Conservation (phyloP, 1,140 invertebrate genomes). For the Potamilus streckersoni region DNA sequence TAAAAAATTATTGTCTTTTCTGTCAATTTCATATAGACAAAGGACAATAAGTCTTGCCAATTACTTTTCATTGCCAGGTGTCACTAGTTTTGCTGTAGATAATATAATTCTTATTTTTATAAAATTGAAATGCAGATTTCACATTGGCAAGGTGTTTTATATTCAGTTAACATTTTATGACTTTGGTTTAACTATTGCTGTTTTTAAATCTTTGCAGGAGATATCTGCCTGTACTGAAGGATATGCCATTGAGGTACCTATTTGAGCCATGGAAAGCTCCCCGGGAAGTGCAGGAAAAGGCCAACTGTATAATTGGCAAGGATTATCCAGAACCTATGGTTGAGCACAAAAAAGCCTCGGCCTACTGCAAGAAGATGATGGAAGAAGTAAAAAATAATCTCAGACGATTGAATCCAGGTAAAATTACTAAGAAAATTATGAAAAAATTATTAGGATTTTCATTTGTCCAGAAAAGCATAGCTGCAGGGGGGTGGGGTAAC, state of each 20-base stretch:
- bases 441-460: not conserved
- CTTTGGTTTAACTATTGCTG: not conserved
- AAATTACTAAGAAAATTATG: not conserved
- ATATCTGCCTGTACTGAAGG: conserved; percentile 68
- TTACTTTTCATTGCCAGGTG: no score
- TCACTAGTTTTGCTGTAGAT: no score
- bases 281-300: conserved; percentile 63
- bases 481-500: not conserved
- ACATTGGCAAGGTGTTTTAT: no score
- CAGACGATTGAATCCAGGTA: conserved; percentile 22
- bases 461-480: no score
- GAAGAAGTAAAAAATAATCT: conserved; percentile 45
- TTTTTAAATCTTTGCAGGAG: conserved; percentile 52
- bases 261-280: conserved; percentile 72
- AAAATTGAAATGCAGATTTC: not conserved
- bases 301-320: conserved; percentile 68
- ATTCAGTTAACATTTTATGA: not conserved
- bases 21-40: no score
- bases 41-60: no score
- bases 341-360: conserved; percentile 63
- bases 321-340: conserved; percentile 70
- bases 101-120: not conserved
- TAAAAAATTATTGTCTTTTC: no score
- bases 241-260: conserved; percentile 67
- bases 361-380: conserved; percentile 59